phyloP scores from a whole-genome alignment of 2,888 invertebrate genomes.

The Cosmopolites sordidus region DNA sequence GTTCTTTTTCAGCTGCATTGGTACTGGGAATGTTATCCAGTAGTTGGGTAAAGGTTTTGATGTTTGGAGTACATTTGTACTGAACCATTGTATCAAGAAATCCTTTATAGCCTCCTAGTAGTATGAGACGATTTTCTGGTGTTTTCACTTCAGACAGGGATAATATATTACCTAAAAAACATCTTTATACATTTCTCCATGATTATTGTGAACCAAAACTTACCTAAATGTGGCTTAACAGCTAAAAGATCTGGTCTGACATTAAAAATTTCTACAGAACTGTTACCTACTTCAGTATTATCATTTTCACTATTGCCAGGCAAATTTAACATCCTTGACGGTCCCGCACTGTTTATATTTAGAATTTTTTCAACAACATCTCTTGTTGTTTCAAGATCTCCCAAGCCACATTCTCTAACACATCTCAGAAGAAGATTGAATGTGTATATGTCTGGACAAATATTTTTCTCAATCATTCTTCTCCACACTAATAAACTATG shows the following conservation, averaged over 20 bases:
- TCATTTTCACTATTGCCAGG: background rate
- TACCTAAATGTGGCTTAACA: slow-evolving; percentile 56
- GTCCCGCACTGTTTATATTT: too few relatives aligned
- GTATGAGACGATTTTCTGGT: slow-evolving; percentile 64
- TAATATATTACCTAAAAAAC: slow-evolving; percentile 52
- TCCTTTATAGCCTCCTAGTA: slow-evolving; percentile 77
- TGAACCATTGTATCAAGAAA: slow-evolving; percentile 70
- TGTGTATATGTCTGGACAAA: slow-evolving; percentile 66
- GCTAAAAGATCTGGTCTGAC: slow-evolving; percentile 64
- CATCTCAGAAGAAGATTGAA: slow-evolving; percentile 80
- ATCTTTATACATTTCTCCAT: background rate
- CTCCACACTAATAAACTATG: slow-evolving; percentile 84
- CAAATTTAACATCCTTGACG: too few relatives aligned
- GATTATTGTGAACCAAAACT: slow-evolving; percentile 27
- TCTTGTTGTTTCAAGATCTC: slow-evolving; percentile 57
- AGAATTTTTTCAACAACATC: slow-evolving; percentile 42
- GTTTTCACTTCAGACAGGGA: slow-evolving; percentile 56
- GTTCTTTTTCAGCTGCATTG: slow-evolving; percentile 61
- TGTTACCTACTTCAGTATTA: background rate
- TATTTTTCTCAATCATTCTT: slow-evolving; percentile 63
- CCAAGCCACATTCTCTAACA: slow-evolving; percentile 77
- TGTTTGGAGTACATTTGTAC: slow-evolving; percentile 65
- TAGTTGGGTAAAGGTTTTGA: slow-evolving; percentile 75
- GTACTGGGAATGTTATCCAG: slow-evolving; percentile 67
- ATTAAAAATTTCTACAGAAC: background rate